Evolutionary conservation across 2,113 vertebrate species (phyloP).

Genomic region (Engystomops pustulosus): DNA sequence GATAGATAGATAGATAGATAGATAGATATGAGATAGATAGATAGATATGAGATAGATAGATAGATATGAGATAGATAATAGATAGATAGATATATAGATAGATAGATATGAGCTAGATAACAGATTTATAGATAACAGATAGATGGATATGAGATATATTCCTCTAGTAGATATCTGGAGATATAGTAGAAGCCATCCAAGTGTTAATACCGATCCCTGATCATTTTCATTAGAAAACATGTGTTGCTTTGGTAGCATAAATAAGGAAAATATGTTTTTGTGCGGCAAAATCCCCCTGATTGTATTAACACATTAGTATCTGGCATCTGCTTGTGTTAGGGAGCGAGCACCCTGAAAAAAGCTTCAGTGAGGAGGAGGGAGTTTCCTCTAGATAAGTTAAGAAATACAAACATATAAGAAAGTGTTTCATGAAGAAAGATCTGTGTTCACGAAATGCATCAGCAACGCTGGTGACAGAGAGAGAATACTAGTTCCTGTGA

Average conservation of each 20-base stretch:
- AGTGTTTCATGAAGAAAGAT: not conserved
- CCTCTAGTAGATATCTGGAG: not conserved
- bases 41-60: not conserved
- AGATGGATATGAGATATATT: not conserved
- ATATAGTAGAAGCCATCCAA: not conserved
- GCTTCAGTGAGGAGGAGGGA: not conserved
- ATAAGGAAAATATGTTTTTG: constrained; percentile 30
- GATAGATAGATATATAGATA: not conserved
- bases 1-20: too few relatives aligned
- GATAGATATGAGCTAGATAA: not conserved
- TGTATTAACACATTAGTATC: not conserved
- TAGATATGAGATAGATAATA: not conserved
- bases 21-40: too few relatives aligned
- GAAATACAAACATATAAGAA: not conserved
- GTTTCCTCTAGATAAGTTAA: not conserved
- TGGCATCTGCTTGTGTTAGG: constrained; percentile 23
- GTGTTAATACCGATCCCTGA: constrained; percentile 35
- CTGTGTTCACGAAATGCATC: not conserved
- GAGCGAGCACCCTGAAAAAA: constrained; percentile 3
- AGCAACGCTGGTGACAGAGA: too few relatives aligned
- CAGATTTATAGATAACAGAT: not conserved
- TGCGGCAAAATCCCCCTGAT: not conserved
- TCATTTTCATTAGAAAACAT: not conserved
- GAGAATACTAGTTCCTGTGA: too few relatives aligned
- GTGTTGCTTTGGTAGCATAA: constrained; percentile 16